A percentile compares a stretch with the other conserved stretches of the same genome.
Evolutionary conservation across 2,113 vertebrate genomes (phyloP).

Genomic region (Cyanoliseus patagonus): DNA sequence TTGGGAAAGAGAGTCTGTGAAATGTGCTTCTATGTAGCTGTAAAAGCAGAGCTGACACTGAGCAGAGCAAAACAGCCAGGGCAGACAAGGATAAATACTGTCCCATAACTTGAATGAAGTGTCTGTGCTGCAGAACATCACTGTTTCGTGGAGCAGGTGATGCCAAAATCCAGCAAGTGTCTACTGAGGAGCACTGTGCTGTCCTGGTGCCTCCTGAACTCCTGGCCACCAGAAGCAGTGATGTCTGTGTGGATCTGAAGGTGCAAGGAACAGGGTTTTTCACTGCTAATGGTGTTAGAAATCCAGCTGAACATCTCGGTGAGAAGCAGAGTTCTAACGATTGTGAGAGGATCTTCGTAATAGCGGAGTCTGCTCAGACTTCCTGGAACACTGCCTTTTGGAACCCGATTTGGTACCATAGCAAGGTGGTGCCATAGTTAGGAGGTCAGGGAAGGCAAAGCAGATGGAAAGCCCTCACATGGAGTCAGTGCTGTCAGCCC

Average conservation of each 20-base stretch:
- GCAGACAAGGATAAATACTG: neutral
- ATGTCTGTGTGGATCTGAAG: neutral
- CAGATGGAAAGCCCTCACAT: neutral
- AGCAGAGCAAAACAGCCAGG: neutral
- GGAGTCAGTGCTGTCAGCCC: neutral
- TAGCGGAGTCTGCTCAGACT: neutral
- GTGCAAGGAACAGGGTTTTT: neutral
- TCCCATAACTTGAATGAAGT: neutral
- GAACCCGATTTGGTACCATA: neutral
- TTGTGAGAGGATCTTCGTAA: neutral
- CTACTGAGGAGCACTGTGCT: neutral
- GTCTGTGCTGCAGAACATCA: neutral
- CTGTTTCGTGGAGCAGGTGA: neutral
- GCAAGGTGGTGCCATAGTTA: neutral
- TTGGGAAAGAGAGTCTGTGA: neutral
- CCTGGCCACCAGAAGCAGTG: fast-evolving
- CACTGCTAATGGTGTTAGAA: neutral
- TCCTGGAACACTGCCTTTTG: neutral
- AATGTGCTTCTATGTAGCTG: neutral
- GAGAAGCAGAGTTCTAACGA: neutral
- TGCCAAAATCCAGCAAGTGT: neutral
- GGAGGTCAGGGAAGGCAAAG: neutral
- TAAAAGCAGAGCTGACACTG: neutral
- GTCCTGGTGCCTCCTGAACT: neutral
- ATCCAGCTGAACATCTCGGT: neutral